Conservation (phyloP, 1,140 invertebrate genomes). For the Ceratosolen fusciceps region DNA sequence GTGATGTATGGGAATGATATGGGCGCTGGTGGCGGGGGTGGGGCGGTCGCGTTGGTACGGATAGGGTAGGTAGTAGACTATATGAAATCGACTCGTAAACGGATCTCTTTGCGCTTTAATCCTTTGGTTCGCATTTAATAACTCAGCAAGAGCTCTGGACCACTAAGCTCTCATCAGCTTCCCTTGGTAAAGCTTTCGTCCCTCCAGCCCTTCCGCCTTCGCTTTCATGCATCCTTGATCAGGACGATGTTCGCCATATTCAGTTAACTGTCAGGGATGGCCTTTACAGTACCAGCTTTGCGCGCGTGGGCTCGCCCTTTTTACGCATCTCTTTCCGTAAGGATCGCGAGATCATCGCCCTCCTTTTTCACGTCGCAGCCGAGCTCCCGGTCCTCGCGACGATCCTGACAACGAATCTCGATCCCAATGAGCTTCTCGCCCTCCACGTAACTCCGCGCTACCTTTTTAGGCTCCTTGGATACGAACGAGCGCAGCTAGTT, state of each 20-base stretch:
- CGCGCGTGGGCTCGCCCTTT: slow-evolving; percentile 23
- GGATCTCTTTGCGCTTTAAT: slow-evolving; percentile 47
- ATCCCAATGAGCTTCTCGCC: slow-evolving; percentile 16
- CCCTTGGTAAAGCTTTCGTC: slow-evolving; percentile 27
- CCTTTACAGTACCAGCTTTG: slow-evolving; percentile 33
- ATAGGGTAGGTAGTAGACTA: slow-evolving; percentile 38
- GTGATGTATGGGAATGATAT: too few relatives aligned
- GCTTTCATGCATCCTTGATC: neutral
- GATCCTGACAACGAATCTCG: too few relatives aligned
- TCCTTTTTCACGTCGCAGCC: neutral
- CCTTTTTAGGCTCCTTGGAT: slow-evolving; percentile 19
- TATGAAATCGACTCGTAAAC: slow-evolving; percentile 43
- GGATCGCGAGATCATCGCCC: neutral
- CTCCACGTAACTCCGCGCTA: neutral
- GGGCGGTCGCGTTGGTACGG: neutral
- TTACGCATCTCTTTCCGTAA: slow-evolving; percentile 33
- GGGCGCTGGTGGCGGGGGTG: neutral
- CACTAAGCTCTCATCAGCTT: slow-evolving; percentile 6
- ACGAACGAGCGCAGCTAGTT: neutral
- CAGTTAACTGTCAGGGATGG: slow-evolving; percentile 40
- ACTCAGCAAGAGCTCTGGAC: slow-evolving; percentile 38
- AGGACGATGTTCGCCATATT: slow-evolving; percentile 41
- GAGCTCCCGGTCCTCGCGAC: neutral
- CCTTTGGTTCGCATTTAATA: slow-evolving; percentile 49
- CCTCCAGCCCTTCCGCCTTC: slow-evolving; percentile 39